These are phyloP conservation scores for Pimephales promelas DNA, from an alignment of 2,113 vertebrate species.

Conservation along the genomic window DNA sequence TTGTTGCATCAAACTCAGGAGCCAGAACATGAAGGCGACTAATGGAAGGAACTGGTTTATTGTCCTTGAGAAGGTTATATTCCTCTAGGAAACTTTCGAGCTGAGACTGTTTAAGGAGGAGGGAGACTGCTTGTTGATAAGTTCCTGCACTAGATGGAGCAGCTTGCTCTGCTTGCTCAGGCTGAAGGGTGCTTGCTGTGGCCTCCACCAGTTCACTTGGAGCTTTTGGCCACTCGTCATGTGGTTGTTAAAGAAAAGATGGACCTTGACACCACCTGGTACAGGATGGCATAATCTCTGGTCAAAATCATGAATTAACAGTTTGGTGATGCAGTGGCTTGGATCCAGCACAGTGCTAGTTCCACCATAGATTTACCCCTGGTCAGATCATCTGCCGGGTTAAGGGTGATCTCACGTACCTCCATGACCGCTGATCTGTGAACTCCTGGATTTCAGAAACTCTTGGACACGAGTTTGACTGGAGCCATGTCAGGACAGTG, in stretches of 20 bases:
- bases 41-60: neutral
- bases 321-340: no score
- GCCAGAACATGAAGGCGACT: neutral
- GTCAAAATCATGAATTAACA: no score
- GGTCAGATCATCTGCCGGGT: neutral
- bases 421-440: neutral
- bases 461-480: neutral
- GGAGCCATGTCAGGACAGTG: neutral
- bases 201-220: neutral
- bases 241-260: neutral
- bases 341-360: no score
- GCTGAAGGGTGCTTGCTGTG: neutral
- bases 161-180: neutral
- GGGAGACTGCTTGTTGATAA: neutral
- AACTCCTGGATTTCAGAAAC: neutral
- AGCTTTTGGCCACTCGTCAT: neutral
- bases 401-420: neutral
- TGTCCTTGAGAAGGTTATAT: neutral
- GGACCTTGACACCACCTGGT: neutral
- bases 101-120: neutral
- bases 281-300: no score
- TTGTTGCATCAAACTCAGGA: neutral
- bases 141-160: neutral
- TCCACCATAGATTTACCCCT: neutral
- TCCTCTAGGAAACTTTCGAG: neutral